Conservation (phyloP, 2,888 invertebrate species). For the Erebia palarica region DNA sequence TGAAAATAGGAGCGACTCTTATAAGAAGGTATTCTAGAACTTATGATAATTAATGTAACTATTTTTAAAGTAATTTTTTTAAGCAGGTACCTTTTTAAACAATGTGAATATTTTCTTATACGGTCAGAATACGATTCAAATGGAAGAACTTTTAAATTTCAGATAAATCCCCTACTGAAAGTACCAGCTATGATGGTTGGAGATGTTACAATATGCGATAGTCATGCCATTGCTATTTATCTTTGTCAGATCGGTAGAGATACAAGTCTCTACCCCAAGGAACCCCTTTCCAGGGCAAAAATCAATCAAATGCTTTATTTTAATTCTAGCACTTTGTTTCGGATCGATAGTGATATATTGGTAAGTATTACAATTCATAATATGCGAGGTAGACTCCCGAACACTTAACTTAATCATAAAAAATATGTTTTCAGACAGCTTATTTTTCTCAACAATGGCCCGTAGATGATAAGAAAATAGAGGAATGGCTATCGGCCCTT, state of each 20-base stretch:
- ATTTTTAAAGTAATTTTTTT: constrained; percentile 3
- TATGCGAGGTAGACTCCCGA: no score
- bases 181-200: constrained; percentile 84
- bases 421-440: constrained; percentile 53
- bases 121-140: no score
- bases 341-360: constrained; percentile 75
- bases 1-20: constrained; percentile 60
- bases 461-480: constrained; percentile 44
- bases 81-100: background rate
- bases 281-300: constrained; percentile 53
- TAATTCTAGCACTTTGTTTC: constrained; percentile 80
- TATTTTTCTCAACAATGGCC: constrained; percentile 60
- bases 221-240: constrained; percentile 85
- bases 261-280: constrained; percentile 74
- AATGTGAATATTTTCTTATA: no score
- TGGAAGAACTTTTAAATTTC: background rate
- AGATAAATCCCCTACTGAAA: constrained; percentile 85
- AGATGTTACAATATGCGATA: constrained; percentile 82
- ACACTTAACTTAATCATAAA: no score
- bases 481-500: constrained; percentile 56
- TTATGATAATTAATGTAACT: background rate
- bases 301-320: constrained; percentile 79
- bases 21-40: constrained; percentile 54
- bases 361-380: constrained; percentile 59
- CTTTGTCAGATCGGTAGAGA: constrained; percentile 75